Evolutionary conservation across 2,797 vertebrate species (phyloP).

Genomic region (Chloroceryle inda): DNA sequence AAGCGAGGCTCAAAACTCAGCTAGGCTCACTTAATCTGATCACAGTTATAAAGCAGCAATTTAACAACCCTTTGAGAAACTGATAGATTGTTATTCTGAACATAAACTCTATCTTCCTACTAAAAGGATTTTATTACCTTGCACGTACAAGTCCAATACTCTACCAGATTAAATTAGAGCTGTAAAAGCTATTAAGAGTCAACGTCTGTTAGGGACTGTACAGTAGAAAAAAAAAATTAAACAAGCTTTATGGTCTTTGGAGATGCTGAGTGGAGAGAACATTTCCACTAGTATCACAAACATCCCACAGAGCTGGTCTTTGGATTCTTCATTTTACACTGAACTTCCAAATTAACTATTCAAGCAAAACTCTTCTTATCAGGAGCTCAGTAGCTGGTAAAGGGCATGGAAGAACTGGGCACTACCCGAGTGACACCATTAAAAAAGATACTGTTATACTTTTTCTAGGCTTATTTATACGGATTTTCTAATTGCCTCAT

Average conservation of each 20-base stretch:
- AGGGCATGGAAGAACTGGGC: neutral
- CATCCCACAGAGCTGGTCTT: constrained; percentile 5
- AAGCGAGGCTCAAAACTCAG: neutral
- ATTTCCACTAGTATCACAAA: constrained; percentile 35
- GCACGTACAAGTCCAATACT: constrained; percentile 59
- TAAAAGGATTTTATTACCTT: constrained; percentile 74
- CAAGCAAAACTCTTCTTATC: neutral
- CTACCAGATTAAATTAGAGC: constrained; percentile 70
- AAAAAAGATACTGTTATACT: neutral
- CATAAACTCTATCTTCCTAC: constrained; percentile 72
- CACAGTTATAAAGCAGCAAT: constrained; percentile 8
- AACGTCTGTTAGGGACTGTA: constrained; percentile 9
- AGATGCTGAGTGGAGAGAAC: constrained; percentile 58
- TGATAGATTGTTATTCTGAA: constrained; percentile 72
- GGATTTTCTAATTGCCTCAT: constrained; percentile 43
- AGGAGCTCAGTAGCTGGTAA: neutral
- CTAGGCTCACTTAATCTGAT: neutral
- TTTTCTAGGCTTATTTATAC: neutral
- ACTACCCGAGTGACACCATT: neutral
- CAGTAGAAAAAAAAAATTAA: constrained; percentile 39
- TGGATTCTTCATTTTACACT: constrained; percentile 12
- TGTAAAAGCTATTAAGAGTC: constrained; percentile 61
- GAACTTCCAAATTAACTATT: constrained; percentile 33
- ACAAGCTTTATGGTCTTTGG: constrained; percentile 28
- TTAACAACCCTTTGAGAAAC: constrained; percentile 65